Conservation (phyloP, 2,888 invertebrate species). For the Chaetogeoica ovagalla region DNA sequence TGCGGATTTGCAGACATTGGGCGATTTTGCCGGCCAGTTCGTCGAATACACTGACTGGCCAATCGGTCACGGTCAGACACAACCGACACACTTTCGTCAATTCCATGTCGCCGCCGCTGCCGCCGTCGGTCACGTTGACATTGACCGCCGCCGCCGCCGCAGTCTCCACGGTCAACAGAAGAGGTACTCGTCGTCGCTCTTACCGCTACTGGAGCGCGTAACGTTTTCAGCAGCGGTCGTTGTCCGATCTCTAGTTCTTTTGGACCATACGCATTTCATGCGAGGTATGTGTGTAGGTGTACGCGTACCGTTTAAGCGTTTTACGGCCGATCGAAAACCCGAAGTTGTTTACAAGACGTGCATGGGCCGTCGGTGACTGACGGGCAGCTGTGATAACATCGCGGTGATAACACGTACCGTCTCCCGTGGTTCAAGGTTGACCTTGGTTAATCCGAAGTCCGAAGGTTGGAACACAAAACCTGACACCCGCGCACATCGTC, state of each 20-base stretch:
- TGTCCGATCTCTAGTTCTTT: constrained; percentile 2
- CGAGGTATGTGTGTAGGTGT: no score
- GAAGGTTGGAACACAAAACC: not conserved
- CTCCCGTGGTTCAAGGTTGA: not conserved
- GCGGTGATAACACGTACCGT: constrained; percentile 6
- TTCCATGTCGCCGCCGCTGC: constrained; percentile 2
- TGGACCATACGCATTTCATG: constrained; percentile 10
- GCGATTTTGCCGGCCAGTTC: constrained; percentile 37
- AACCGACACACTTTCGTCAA: constrained; percentile 46
- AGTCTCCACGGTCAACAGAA: not conserved
- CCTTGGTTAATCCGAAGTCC: no score
- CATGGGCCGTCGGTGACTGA: not conserved
- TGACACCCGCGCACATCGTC: not conserved
- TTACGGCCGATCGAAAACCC: not conserved
- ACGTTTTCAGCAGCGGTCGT: not conserved
- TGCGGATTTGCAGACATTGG: constrained; percentile 33
- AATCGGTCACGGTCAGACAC: constrained; percentile 32
- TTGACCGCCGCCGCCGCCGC: not conserved
- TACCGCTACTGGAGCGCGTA: not conserved
- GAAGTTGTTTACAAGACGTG: constrained; percentile 35
- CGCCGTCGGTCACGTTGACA: constrained; percentile 26
- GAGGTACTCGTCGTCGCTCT: not conserved
- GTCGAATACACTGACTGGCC: constrained; percentile 42
- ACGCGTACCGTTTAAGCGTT: not conserved
- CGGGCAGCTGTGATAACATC: constrained; percentile 36